phyloP scores from a whole-genome alignment of 2,797 vertebrate genomes.

The Girardinus metallicus region DNA sequence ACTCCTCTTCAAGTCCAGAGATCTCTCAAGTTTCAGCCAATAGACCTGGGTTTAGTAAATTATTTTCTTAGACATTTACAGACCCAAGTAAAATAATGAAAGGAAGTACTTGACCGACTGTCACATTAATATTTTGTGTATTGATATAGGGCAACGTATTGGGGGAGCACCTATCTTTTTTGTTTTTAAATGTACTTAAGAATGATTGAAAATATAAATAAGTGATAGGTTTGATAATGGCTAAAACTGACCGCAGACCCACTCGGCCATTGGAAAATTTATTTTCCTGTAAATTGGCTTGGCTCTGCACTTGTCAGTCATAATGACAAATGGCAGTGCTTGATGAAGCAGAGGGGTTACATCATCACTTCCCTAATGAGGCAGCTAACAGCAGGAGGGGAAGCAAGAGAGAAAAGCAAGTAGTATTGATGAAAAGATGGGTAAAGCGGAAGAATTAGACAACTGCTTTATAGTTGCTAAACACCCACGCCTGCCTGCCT shows the following conservation, averaged over 20 bases:
- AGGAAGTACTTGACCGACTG: conserved; percentile 27
- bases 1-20: conserved; percentile 60
- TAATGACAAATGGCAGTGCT: conserved; percentile 73
- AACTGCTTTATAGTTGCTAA: conserved; percentile 56
- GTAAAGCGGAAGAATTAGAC: conserved; percentile 45
- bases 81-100: conserved; percentile 27
- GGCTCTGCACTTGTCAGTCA: conserved; percentile 73
- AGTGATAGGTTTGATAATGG: conserved; percentile 16
- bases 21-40: conserved; percentile 65
- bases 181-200: neutral
- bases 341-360: conserved; percentile 75
- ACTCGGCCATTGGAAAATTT: conserved; percentile 27
- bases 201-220: conserved; percentile 1
- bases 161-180: neutral
- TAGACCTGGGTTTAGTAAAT: conserved; percentile 18
- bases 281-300: conserved; percentile 50
- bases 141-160: conserved; percentile 1
- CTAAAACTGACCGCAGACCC: conserved; percentile 18
- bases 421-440: conserved; percentile 50
- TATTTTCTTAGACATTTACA: conserved; percentile 29
- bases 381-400: conserved; percentile 72
- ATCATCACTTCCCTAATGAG: conserved; percentile 79
- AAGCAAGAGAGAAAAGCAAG: conserved; percentile 45
- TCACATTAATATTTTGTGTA: conserved; percentile 12
- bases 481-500: conserved; percentile 43